Percentiles rank a stretch among this genome's conserved stretches.
Conservation (phyloP, 1,140 invertebrate genomes). For the Potamilus streckersoni region DNA sequence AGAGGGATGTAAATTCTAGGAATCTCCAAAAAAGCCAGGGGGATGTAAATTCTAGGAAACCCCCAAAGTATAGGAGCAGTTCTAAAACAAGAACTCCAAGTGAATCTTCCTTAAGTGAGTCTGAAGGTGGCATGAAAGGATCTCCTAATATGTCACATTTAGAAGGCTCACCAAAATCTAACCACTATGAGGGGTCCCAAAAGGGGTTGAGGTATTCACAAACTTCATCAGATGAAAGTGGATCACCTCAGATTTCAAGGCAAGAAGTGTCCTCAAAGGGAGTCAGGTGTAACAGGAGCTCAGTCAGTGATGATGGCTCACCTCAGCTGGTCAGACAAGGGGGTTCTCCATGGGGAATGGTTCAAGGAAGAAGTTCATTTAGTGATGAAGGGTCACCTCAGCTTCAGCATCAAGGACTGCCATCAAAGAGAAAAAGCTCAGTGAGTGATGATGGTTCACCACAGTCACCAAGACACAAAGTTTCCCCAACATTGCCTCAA, state of each 20-base stretch:
- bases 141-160: slow-evolving; percentile 9
- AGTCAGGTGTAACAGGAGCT: too few relatives aligned
- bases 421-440: too few relatives aligned
- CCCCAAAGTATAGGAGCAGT: slow-evolving; percentile 45
- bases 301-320: too few relatives aligned
- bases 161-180: slow-evolving; percentile 25
- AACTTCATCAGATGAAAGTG: too few relatives aligned
- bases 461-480: slow-evolving; percentile 1
- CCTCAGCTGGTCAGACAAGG: too few relatives aligned
- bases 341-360: too few relatives aligned
- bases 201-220: slow-evolving; percentile 25
- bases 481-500: not conserved
- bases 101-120: slow-evolving; percentile 59
- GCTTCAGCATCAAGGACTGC: too few relatives aligned
- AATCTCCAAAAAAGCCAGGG: slow-evolving; percentile 37
- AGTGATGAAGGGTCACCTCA: too few relatives aligned
- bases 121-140: slow-evolving; percentile 34
- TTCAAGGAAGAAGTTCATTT: too few relatives aligned
- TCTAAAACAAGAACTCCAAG: slow-evolving; percentile 48
- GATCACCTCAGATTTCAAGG: too few relatives aligned
- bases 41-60: slow-evolving; percentile 33
- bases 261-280: too few relatives aligned
- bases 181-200: slow-evolving; percentile 15
- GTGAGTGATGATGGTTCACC: slow-evolving; percentile 16
- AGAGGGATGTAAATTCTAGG: slow-evolving; percentile 20